These are phyloP conservation scores for Urosaurus nigricauda DNA, from an alignment of 2,797 vertebrate species.

Conservation along the genomic window DNA sequence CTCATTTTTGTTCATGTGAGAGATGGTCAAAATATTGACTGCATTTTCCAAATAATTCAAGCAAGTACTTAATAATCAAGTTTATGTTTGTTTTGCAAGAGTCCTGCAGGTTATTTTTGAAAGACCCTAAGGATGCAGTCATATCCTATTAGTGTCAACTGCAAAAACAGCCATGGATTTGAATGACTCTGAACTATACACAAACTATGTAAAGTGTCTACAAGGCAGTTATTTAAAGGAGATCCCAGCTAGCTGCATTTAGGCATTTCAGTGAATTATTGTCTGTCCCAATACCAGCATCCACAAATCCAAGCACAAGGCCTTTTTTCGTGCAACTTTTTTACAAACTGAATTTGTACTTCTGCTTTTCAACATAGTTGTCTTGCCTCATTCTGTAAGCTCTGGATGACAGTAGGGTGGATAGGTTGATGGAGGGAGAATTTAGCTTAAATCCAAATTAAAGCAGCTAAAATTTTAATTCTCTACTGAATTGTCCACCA, in stretches of 20 bases:
- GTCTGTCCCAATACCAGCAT: background rate
- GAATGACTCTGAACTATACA: background rate
- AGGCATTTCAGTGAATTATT: background rate
- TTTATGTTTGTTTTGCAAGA: background rate
- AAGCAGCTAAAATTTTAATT: background rate
- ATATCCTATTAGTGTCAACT: conserved; percentile 2
- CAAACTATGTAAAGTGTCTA: background rate
- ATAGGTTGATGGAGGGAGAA: background rate
- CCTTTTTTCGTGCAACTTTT: background rate
- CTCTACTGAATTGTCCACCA: background rate
- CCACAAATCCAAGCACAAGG: background rate
- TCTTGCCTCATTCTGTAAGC: background rate
- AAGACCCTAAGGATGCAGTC: background rate
- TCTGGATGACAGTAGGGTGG: background rate
- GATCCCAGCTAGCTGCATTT: background rate
- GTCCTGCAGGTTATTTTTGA: background rate
- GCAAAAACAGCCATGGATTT: conserved; percentile 7
- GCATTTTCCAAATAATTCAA: background rate
- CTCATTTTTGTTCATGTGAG: too few species aligned
- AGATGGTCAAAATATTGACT: background rate
- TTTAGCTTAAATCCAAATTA: background rate
- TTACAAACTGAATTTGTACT: background rate
- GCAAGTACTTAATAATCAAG: background rate
- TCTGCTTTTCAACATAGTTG: background rate
- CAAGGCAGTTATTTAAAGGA: background rate